These are phyloP conservation scores for Pterocles burchelli DNA, from an alignment of 2,113 vertebrate species.

Conservation along the genomic window DNA sequence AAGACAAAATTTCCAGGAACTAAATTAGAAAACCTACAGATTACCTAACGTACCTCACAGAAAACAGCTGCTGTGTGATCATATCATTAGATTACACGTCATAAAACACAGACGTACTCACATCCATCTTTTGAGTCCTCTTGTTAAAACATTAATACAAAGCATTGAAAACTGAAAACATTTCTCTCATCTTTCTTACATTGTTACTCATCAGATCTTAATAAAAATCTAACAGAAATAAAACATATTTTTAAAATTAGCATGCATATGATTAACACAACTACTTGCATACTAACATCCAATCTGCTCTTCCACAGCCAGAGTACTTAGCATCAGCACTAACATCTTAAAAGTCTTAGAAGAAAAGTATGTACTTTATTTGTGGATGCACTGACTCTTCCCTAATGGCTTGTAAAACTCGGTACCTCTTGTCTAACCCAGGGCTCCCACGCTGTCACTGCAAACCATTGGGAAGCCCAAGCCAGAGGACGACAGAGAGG, in stretches of 20 bases:
- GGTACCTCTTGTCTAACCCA: neutral
- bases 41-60: neutral
- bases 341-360: neutral
- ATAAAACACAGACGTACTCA: neutral
- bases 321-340: neutral
- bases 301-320: neutral
- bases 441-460: neutral
- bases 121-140: neutral
- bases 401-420: neutral
- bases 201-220: neutral
- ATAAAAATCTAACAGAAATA: neutral
- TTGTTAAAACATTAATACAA: neutral
- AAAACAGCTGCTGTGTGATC: neutral
- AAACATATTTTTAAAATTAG: neutral
- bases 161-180: neutral
- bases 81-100: neutral
- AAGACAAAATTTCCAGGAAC: constrained; percentile 25
- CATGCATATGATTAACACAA: neutral
- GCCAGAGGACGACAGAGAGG: neutral
- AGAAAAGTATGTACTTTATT: neutral
- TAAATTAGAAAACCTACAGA: neutral
- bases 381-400: neutral
- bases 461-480: neutral
- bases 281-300: neutral
- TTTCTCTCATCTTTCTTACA: neutral